A percentile compares a stretch with the other conserved stretches of the same genome.
Evolutionary conservation across 2,888 invertebrate genomes (phyloP).

Genomic region (Harpagoxenus sublaevis): DNA sequence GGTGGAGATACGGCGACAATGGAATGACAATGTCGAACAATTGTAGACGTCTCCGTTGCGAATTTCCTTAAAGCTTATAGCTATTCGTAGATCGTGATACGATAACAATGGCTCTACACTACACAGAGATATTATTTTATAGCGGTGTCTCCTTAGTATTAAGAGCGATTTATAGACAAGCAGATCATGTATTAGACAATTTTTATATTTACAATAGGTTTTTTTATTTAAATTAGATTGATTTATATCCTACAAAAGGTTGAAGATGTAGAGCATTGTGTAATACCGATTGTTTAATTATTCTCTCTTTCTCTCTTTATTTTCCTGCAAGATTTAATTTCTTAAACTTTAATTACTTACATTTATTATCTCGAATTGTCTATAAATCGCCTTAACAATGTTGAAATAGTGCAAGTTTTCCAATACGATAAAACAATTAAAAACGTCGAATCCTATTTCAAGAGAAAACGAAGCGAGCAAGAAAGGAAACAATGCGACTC

Average conservation of each 20-base stretch:
- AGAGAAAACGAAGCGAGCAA: not conserved
- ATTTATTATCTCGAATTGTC: not conserved
- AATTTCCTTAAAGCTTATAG: conserved; percentile 24
- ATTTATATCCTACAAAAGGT: not conserved
- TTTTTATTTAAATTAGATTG: not conserved
- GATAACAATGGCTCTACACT: conserved; percentile 7
- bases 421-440: not conserved
- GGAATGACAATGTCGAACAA: conserved; percentile 43
- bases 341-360: not conserved
- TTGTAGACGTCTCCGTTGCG: conserved; percentile 18
- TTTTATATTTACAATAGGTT: not conserved
- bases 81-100: conserved; percentile 15
- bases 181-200: not conserved
- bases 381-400: not conserved
- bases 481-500: not conserved
- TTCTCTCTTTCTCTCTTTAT: not conserved
- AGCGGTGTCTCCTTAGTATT: not conserved
- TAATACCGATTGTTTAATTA: not conserved
- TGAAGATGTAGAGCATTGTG: not conserved
- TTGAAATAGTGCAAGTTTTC: not conserved
- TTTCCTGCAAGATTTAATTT: not conserved
- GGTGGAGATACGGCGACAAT: conserved; percentile 40
- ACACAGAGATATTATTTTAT: not conserved
- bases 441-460: not conserved
- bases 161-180: not conserved